phyloP scores from a whole-genome alignment of 2,113 vertebrate genomes.

The Heterochromis multidens region DNA sequence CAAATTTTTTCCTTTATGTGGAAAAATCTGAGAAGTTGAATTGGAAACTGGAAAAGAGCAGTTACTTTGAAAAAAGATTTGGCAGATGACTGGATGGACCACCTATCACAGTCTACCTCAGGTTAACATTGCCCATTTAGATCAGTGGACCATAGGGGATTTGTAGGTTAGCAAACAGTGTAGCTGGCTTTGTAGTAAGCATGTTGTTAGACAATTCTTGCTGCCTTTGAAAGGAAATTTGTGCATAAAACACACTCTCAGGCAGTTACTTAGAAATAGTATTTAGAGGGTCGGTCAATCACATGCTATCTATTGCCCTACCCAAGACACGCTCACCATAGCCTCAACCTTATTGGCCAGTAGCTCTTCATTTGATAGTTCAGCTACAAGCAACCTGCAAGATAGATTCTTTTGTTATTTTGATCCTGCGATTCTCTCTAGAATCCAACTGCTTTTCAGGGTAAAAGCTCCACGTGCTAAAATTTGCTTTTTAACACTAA shows the following conservation, averaged over 20 bases:
- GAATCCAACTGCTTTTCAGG: background rate
- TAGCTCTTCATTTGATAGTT: background rate
- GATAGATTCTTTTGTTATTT: background rate
- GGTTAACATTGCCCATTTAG: background rate
- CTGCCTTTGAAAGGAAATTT: background rate
- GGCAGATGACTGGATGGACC: background rate
- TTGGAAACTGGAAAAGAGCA: background rate
- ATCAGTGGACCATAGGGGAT: background rate
- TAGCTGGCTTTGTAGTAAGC: background rate
- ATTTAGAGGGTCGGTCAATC: background rate
- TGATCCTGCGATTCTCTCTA: background rate
- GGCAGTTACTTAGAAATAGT: background rate
- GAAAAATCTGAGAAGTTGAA: background rate
- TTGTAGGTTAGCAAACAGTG: background rate
- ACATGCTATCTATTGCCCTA: background rate
- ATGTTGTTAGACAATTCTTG: background rate
- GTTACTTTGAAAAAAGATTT: background rate
- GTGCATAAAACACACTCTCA: background rate
- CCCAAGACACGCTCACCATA: background rate
- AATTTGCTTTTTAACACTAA: no score
- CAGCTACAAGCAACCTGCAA: background rate
- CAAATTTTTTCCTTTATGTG: background rate
- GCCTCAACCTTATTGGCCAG: background rate
- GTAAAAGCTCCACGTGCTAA: no score
- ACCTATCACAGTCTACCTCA: no score